A percentile compares a stretch with the other conserved stretches of the same genome.
Conservation (phyloP, 92 coral and sea anemone genomes). For the Bergia sp. region DNA sequence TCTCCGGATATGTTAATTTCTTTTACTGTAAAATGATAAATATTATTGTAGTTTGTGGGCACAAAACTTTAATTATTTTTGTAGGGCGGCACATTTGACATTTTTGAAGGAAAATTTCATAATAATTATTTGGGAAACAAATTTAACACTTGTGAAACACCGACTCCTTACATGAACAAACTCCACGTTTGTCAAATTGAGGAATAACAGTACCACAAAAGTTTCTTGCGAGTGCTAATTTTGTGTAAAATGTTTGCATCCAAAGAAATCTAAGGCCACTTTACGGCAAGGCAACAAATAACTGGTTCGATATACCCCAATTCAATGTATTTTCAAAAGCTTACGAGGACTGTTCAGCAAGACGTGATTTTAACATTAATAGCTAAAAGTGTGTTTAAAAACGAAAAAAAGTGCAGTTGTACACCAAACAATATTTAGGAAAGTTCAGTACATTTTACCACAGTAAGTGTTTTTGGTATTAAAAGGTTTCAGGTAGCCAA, state of each 20-base stretch:
- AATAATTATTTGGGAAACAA: not conserved
- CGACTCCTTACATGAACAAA: not conserved
- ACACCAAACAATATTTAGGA: too few species aligned
- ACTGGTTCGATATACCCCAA: not conserved
- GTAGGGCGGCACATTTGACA: slow-evolving; percentile 11
- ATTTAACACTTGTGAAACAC: not conserved
- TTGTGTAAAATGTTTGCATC: not conserved
- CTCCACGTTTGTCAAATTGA: slow-evolving; percentile 2
- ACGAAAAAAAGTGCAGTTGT: too few species aligned
- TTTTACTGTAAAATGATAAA: not conserved
- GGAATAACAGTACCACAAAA: not conserved
- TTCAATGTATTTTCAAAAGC: not conserved
- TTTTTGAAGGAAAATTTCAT: not conserved
- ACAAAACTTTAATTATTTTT: slow-evolving; percentile 28
- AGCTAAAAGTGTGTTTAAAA: not conserved
- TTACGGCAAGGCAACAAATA: slow-evolving; percentile 12
- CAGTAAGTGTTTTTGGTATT: not conserved
- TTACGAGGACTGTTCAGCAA: not conserved
- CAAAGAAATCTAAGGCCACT: not conserved
- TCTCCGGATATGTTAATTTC: slow-evolving; percentile 32
- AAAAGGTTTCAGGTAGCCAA: not conserved
- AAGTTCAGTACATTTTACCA: not conserved
- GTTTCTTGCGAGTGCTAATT: slow-evolving; percentile 32
- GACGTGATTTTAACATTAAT: not conserved
- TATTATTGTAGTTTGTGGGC: slow-evolving; percentile 3